phyloP scores from a whole-genome alignment of 2,797 vertebrate species.

The Melanotaenia parkinsoni region DNA sequence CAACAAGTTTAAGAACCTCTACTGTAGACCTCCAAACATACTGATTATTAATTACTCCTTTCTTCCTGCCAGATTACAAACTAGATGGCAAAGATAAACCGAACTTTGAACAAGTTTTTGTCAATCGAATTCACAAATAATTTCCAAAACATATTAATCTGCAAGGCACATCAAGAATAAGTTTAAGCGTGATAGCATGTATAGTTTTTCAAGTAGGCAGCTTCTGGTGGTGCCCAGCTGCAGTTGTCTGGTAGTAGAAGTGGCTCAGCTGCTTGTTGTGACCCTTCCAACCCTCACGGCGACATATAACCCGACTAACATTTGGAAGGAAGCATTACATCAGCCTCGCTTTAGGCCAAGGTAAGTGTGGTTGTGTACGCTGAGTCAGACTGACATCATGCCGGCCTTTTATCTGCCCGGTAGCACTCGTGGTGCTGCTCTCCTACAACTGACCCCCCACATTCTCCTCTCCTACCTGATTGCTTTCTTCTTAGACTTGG shows the following conservation, averaged over 20 bases:
- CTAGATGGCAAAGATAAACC: not conserved
- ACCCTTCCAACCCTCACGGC: conserved; percentile 39
- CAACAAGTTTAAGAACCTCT: not conserved
- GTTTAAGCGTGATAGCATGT: conserved; percentile 10
- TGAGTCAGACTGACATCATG: conserved; percentile 86
- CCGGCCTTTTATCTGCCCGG: conserved; percentile 74
- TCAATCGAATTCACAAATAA: not conserved
- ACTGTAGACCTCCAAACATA: not conserved
- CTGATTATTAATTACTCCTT: not conserved
- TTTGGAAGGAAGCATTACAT: conserved; percentile 73
- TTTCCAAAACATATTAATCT: not conserved
- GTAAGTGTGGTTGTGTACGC: conserved; percentile 59
- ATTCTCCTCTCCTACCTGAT: conserved; percentile 72
- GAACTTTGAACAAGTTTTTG: not conserved
- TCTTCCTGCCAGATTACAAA: not conserved
- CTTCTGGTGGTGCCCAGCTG: conserved; percentile 57
- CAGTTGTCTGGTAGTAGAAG: conserved; percentile 38
- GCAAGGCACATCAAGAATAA: not conserved
- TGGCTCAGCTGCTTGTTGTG: conserved; percentile 57
- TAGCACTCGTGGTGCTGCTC: conserved; percentile 67
- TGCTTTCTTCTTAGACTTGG: conserved; percentile 80
- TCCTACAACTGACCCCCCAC: conserved; percentile 58
- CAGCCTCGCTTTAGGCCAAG: conserved; percentile 70
- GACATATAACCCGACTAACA: conserved; percentile 43
- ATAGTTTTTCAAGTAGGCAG: conserved; percentile 28